phyloP scores from a whole-genome alignment of 2,797 vertebrate species.

The Danio tinwini region DNA sequence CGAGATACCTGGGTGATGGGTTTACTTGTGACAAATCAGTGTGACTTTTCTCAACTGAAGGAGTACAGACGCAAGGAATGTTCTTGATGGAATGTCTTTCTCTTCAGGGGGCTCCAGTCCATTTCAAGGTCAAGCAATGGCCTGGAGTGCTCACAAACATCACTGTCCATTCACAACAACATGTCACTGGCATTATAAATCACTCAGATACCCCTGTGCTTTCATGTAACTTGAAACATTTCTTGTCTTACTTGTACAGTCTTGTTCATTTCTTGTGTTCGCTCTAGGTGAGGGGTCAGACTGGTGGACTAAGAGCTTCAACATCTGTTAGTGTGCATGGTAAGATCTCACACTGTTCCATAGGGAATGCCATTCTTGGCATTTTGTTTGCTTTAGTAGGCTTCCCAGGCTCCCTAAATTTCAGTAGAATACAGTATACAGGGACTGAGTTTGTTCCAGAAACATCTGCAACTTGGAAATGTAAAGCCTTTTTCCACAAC shows the following conservation, averaged over 20 bases:
- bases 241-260: background rate
- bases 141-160: background rate
- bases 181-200: slow-evolving; percentile 10
- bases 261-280: background rate
- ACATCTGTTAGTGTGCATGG: slow-evolving; percentile 20
- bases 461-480: slow-evolving; percentile 61
- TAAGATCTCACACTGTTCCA: slow-evolving; percentile 4
- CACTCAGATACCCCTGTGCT: background rate
- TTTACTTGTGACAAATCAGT: slow-evolving; percentile 69
- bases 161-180: background rate
- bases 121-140: slow-evolving; percentile 58
- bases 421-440: slow-evolving; percentile 28
- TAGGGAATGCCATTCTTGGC: slow-evolving; percentile 53
- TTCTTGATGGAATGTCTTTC: slow-evolving; percentile 54
- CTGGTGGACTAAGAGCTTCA: slow-evolving; percentile 60
- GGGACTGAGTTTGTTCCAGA: slow-evolving; percentile 63
- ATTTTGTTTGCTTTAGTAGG: slow-evolving; percentile 31
- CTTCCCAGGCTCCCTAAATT: slow-evolving; percentile 45
- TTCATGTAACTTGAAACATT: slow-evolving; percentile 6
- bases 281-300: slow-evolving; percentile 64
- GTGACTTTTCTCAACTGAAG: slow-evolving; percentile 71
- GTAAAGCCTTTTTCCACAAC: background rate
- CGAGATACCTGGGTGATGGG: slow-evolving; percentile 67
- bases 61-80: slow-evolving; percentile 15
- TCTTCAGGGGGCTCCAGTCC: slow-evolving; percentile 54